phyloP scores from a whole-genome alignment of 1,140 invertebrate species.

The Anthonomus grandis region DNA sequence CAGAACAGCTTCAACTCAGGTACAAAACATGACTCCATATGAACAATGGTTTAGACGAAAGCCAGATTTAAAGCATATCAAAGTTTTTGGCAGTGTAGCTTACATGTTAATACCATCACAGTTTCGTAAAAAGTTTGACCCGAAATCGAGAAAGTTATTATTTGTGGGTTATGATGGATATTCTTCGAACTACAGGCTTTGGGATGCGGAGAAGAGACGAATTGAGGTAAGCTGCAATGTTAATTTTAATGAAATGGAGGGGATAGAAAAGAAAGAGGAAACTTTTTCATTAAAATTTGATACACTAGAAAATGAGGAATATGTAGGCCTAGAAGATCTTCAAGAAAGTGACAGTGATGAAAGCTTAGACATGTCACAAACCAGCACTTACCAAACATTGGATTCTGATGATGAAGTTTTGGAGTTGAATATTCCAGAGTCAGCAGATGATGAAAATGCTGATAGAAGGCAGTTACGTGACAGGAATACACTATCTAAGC shows the following conservation, averaged over 20 bases:
- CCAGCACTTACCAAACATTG: no score
- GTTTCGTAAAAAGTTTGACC: conserved; percentile 5
- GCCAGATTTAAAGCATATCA: conserved; percentile 15
- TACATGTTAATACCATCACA: conserved; percentile 9
- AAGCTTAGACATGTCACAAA: no score
- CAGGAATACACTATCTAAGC: no score
- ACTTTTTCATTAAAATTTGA: no score
- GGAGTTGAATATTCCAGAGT: no score
- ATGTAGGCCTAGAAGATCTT: no score
- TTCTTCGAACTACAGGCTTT: conserved; percentile 1
- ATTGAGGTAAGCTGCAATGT: background rate
- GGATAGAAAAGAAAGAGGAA: no score
- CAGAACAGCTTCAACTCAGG: conserved; percentile 31
- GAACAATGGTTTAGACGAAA: conserved; percentile 28
- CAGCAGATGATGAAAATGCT: no score
- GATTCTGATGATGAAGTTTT: no score
- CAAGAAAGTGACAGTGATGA: no score
- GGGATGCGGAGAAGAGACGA: background rate
- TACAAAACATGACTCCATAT: background rate
- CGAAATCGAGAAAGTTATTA: conserved; percentile 1
- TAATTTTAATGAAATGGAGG: background rate
- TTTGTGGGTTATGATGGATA: conserved; percentile 4
- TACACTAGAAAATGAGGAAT: no score
- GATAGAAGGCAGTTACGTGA: no score
- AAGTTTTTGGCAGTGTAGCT: conserved; percentile 15